Conservation (phyloP, 1,140 invertebrate genomes). For the Zaprionus africanus region DNA sequence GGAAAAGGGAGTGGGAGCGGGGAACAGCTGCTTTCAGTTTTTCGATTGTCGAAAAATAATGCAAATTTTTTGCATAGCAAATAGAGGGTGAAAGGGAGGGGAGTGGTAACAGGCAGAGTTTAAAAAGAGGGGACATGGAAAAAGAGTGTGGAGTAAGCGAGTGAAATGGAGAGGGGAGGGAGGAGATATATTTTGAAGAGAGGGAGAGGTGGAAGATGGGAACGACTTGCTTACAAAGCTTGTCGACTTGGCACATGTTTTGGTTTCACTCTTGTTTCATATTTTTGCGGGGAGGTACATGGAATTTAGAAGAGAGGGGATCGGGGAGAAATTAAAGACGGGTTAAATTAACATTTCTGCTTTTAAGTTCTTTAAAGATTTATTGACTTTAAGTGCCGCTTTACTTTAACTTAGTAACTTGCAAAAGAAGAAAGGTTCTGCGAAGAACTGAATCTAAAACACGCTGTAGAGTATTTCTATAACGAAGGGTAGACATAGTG, state of each 20-base stretch:
- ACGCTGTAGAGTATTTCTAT: neutral
- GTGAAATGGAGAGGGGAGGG: neutral
- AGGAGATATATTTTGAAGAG: neutral
- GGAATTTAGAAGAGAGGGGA: neutral
- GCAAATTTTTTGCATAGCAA: constrained; percentile 76
- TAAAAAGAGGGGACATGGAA: neutral
- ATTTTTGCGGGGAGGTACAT: neutral
- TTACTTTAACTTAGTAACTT: no score
- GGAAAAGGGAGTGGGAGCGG: accelerated
- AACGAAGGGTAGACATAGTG: no score
- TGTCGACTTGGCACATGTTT: constrained; percentile 12
- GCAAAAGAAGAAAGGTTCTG: no score
- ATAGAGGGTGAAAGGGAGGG: neutral
- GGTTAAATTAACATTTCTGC: no score
- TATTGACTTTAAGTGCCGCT: no score
- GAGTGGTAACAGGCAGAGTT: neutral
- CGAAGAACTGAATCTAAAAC: no score
- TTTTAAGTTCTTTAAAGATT: no score
- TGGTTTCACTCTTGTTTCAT: neutral
- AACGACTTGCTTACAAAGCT: neutral
- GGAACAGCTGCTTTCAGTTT: constrained; percentile 73
- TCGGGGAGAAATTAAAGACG: no score
- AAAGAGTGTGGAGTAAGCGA: neutral
- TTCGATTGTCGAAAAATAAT: constrained; percentile 70
- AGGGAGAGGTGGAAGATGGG: neutral